Base-by-base conservation (phyloP, 53 echinoderm and acorn worm species). In the Patiria pectinifera region DNA sequence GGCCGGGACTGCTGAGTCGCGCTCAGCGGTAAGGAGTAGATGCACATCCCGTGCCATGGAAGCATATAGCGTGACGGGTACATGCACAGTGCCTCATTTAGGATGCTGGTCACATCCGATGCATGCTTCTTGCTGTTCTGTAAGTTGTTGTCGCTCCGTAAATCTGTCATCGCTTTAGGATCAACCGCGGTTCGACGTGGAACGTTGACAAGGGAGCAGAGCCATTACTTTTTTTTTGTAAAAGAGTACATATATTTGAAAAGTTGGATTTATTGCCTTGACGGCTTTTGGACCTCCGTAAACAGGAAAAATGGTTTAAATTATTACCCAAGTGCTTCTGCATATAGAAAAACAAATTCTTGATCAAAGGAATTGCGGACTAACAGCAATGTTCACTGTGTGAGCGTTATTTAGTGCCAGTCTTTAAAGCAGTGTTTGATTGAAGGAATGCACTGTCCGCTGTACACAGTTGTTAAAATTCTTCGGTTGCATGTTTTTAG, bases 91-190 rank as follows among this genome's bases (percentile, higher is more conserved):
- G 74, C 24, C 74, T 74, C 74, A 74, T 74, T 74, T 74, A 10
- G 74, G 74, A 74, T 74, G 74, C 74, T 74, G 74, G 74, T 74
- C 74, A 74, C 74, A 74, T 74, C 74, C 22, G n/a, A 74, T 2
- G 11, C 74, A 74, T 22, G n/a, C 74, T 74, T 18, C 74, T n/a
- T 23, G 74, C 74, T 74, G 16, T 74, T 4, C 22, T 4, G 74
- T n/a, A 24, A 16, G 66, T 18, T 53, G 19, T 66, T 14, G 74
- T 74, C 74, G 22, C 24, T 74, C 74, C 21, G 74, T 74, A 74
- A 74, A 74, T 74, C 74, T 74, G 24, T 74, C 74, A 74, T 74
- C 74, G 74, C 74, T 74, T 23, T 2, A 53, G 74, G 74, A 23
- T 74, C 22, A 24, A 24, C 74, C 74, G 24, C 74, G 74, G 24